phyloP scores from a whole-genome alignment of 2,888 invertebrate genomes.

The Synergus laeviventris region DNA sequence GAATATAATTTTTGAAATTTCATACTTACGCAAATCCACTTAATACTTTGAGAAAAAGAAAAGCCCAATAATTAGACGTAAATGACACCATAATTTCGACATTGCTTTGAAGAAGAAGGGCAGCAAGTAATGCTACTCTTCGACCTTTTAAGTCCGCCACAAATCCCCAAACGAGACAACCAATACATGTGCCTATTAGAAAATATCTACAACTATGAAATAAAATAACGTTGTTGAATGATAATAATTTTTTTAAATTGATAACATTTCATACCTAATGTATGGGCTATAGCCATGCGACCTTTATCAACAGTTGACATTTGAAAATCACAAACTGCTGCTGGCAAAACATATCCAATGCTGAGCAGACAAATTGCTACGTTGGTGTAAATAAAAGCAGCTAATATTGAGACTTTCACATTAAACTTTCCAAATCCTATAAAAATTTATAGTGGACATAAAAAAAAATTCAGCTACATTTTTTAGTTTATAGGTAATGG shows the following conservation, averaged over 20 bases:
- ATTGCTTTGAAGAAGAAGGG: constrained; percentile 79
- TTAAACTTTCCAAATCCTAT: constrained; percentile 91
- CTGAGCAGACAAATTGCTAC: constrained; percentile 89
- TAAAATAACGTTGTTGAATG: neutral
- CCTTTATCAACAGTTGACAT: constrained; percentile 89
- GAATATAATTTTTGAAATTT: constrained; percentile 76
- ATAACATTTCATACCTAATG: constrained; percentile 80
- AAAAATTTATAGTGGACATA: neutral
- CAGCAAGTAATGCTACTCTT: constrained; percentile 81
- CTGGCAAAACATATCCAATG: constrained; percentile 89
- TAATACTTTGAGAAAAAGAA: constrained; percentile 81
- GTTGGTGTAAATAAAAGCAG: constrained; percentile 89
- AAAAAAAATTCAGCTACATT: neutral
- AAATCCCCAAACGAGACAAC: constrained; percentile 79
- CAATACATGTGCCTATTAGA: too few relatives aligned
- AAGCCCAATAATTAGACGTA: constrained; percentile 79
- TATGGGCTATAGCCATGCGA: constrained; percentile 86
- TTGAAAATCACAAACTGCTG: constrained; percentile 88
- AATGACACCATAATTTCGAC: constrained; percentile 76
- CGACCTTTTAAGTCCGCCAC: constrained; percentile 83
- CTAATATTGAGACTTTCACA: constrained; percentile 84
- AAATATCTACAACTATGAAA: too few relatives aligned
- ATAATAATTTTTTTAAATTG: constrained; percentile 5
- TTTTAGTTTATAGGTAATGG: neutral
- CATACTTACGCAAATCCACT: constrained; percentile 79